Evolutionary conservation across 2,797 vertebrate species (phyloP).

Genomic region (Chrysocyon brachyurus): DNA sequence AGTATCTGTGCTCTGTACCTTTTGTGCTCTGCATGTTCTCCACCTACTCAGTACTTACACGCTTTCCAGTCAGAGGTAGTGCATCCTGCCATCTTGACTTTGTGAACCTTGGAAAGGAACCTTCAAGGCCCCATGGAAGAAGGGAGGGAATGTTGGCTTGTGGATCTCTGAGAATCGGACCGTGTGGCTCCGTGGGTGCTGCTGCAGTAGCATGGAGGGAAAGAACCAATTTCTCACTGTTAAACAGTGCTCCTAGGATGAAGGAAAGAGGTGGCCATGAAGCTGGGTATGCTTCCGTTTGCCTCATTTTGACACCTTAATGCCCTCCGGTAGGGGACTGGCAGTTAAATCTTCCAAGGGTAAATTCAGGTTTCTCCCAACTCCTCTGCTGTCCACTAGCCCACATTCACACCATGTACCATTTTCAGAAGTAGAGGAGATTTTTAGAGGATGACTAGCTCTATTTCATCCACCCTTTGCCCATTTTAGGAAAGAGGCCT

Average conservation of each 20-base stretch:
- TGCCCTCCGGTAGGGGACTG: background rate
- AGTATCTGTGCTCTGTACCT: background rate
- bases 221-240: background rate
- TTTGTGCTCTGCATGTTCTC: background rate
- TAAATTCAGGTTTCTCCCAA: background rate
- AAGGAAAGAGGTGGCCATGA: background rate
- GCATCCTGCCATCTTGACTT: background rate
- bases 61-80: background rate
- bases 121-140: background rate
- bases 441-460: background rate
- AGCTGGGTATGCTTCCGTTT: background rate
- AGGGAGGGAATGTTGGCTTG: background rate
- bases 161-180: background rate
- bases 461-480: background rate
- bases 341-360: background rate
- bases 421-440: conserved; percentile 17
- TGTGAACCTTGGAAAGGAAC: background rate
- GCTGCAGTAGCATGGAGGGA: background rate
- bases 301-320: background rate
- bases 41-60: background rate
- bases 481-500: background rate
- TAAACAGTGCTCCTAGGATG: background rate
- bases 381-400: background rate
- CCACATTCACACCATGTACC: background rate
- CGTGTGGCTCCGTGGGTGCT: background rate